Base-by-base conservation (phyloP, 2,888 invertebrate species). In the Leucophenga montana region DNA sequence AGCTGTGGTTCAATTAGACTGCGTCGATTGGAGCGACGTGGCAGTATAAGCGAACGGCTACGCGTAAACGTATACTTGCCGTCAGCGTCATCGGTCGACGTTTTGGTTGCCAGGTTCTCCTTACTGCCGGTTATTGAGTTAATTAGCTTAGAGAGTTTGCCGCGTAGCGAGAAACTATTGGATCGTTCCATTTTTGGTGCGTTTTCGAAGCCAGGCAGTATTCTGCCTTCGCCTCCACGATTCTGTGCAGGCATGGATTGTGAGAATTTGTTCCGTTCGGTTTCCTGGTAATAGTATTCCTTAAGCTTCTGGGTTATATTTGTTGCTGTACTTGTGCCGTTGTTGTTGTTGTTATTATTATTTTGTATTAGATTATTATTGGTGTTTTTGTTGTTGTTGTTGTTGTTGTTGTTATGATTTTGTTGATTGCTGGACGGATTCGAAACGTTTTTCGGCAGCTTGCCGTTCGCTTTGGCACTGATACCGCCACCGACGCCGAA, bases 291-390 rank as follows among this genome's bases (percentile, higher is more conserved):
- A 11, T 39, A 83, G 50, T 78, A 79, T 59, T 81, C 80, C 62
- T 75, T 77, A 39, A 82, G 76, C 68, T 80, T 82, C 71, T 82
- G 85, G 33, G 77, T 77, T 13, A 78, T 73, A 62, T 78, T 80
- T 16, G 77, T 77, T 27, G 76, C 59, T 90, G 90, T 73, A 92
- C 85, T 83, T n/a, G n/a, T n/a, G 92, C 91, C 74, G 92, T 91
- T 86, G 89, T 84, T 68, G 90, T 90, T 14, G 91, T 89, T 80
- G 89, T 71, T 72, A 39, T 39, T 39, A 11, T 39, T 39, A 39
- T 39, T 39, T 39, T 39, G 39, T 39, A 39, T 39, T 39, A 39
- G 11, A 39, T 39, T 39, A 39, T 39, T 39, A 39, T 39, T 33
- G 8, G 67, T 31, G 64, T 92, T 75, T 92, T 91, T 86, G 89